phyloP scores from a whole-genome alignment of 1,140 invertebrate species.

The Eciton burchellii region DNA sequence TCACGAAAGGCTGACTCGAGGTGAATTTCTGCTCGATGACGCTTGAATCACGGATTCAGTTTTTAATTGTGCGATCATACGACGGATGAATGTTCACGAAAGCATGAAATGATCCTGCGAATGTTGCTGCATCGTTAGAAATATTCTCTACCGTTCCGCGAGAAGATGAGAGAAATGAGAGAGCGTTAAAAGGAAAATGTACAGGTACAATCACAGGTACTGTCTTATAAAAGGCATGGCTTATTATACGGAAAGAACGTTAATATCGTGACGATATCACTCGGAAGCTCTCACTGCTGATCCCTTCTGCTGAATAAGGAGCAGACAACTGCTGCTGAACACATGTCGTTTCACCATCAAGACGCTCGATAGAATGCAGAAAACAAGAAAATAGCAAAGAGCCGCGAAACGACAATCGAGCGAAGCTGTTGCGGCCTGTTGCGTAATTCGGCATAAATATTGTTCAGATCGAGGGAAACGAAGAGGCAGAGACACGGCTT shows the following conservation, averaged over 20 bases:
- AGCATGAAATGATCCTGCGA: constrained; percentile 13
- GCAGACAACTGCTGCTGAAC: too few relatives aligned
- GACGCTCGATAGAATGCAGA: neutral
- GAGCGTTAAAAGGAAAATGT: too few relatives aligned
- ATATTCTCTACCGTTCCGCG: too few relatives aligned
- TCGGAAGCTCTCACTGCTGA: too few relatives aligned
- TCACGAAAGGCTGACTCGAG: neutral
- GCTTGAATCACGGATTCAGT: neutral
- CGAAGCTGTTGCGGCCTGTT: neutral
- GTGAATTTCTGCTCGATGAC: neutral
- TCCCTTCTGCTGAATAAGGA: too few relatives aligned
- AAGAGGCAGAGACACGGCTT: neutral
- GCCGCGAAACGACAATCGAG: neutral
- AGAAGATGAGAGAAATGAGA: too few relatives aligned
- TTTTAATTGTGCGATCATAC: constrained; percentile 27
- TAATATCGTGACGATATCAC: too few relatives aligned
- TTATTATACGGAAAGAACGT: too few relatives aligned
- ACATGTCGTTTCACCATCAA: too few relatives aligned
- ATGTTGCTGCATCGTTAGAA: too few relatives aligned
- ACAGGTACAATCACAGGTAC: too few relatives aligned
- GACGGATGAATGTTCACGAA: constrained; percentile 40
- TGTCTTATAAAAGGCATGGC: too few relatives aligned
- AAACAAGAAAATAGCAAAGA: constrained; percentile 23
- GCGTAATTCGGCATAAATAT: constrained; percentile 27
- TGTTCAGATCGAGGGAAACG: constrained; percentile 28